Percentiles rank a stretch among this genome's conserved stretches.
These are phyloP conservation scores for Aurelia sp. DNA, from an alignment of 30 jellyfish, hydroid and myxozoan species.

Conservation along the genomic window DNA sequence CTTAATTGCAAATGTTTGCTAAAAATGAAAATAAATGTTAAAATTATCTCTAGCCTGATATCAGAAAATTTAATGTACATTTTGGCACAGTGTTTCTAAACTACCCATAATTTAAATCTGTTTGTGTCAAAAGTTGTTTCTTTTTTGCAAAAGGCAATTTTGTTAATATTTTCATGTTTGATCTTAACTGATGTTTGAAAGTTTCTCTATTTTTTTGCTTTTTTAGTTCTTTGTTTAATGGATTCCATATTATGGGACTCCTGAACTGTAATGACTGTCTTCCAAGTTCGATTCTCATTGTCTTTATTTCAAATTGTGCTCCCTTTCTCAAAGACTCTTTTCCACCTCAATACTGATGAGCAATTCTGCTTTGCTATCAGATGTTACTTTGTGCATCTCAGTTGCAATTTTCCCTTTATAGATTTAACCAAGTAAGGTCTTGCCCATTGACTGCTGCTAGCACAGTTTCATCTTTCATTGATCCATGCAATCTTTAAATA, in stretches of 20 bases:
- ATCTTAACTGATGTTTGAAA: slow-evolving; percentile 44
- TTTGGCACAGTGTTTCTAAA: slow-evolving; percentile 36
- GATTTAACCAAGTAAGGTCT: slow-evolving; percentile 38
- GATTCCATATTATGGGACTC: not conserved
- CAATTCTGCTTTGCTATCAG: slow-evolving; percentile 26
- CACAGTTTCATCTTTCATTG: slow-evolving; percentile 29
- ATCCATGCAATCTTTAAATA: slow-evolving; percentile 23
- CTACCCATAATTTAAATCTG: slow-evolving; percentile 29
- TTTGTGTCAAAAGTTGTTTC: slow-evolving; percentile 41
- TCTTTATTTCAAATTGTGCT: slow-evolving; percentile 20
- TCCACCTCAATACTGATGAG: slow-evolving; percentile 17
- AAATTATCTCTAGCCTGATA: slow-evolving; percentile 17
- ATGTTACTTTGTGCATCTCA: slow-evolving; percentile 47
- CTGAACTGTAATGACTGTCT: slow-evolving; percentile 55
- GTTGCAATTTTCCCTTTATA: slow-evolving; percentile 32
- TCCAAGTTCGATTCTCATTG: slow-evolving; percentile 60
- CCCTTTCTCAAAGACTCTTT: slow-evolving; percentile 45
- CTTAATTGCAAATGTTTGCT: slow-evolving; percentile 28
- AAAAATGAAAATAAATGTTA: slow-evolving; percentile 35
- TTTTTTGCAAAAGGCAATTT: slow-evolving; percentile 38
- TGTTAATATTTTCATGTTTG: slow-evolving; percentile 40
- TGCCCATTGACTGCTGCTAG: slow-evolving; percentile 65
- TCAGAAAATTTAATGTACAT: slow-evolving; percentile 2
- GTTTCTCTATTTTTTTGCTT: slow-evolving; percentile 48
- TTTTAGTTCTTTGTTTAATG: not conserved